A percentile compares a stretch with the other conserved stretches of the same genome.
Conservation (phyloP, 1,140 invertebrate genomes). For the Nomia melanderi region DNA sequence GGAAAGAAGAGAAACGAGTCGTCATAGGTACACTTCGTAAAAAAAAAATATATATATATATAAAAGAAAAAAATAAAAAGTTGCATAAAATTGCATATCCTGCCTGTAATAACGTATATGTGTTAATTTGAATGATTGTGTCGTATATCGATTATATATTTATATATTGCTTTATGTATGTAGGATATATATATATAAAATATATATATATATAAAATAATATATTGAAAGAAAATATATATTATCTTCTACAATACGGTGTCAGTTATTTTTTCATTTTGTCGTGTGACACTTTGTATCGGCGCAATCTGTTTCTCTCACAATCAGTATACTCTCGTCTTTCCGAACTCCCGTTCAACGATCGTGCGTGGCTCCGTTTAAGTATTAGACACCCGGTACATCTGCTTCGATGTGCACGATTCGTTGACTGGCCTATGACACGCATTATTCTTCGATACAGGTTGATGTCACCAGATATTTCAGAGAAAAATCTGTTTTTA, state of each 20-base stretch:
- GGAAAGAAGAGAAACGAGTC: slow-evolving; percentile 40
- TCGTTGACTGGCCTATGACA: neutral
- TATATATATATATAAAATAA: slow-evolving; percentile 54
- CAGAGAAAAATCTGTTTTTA: neutral
- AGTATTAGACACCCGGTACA: neutral
- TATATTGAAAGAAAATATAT: slow-evolving; percentile 68
- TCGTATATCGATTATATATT: slow-evolving; percentile 71
- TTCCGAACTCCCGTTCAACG: neutral
- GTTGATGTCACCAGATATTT: neutral
- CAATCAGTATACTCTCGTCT: neutral
- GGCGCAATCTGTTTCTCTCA: slow-evolving; percentile 60
- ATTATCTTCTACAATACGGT: slow-evolving; percentile 67
- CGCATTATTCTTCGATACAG: neutral
- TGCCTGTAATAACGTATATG: slow-evolving; percentile 64
- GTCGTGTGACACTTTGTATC: neutral
- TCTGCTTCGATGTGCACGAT: neutral
- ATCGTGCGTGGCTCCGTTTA: neutral
- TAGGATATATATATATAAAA: slow-evolving; percentile 68
- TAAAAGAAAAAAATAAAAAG: slow-evolving; percentile 45
- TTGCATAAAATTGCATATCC: slow-evolving; percentile 67
- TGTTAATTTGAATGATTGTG: slow-evolving; percentile 68
- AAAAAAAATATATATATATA: too few relatives aligned
- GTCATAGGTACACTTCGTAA: slow-evolving; percentile 60
- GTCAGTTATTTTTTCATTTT: slow-evolving; percentile 57
- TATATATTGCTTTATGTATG: slow-evolving; percentile 71